Base-by-base conservation (phyloP, 2,888 invertebrate species). In the Drosophila helvetica region DNA sequence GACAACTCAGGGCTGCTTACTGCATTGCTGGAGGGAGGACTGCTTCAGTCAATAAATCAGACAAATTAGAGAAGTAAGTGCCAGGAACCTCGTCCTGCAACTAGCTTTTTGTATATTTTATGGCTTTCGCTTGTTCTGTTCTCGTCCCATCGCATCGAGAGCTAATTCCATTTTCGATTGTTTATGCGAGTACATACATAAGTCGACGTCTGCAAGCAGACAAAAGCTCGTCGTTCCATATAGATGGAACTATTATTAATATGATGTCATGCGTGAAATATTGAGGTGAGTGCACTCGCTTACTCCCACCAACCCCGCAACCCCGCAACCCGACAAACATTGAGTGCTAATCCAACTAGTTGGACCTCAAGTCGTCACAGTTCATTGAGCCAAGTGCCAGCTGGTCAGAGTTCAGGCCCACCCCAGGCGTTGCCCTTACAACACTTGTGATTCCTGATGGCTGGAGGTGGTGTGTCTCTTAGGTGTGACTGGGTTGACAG, bases 201-300 rank as follows among this genome's bases (percentile, higher is more conserved):
- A 15, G 22, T 22, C 17, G 17, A 17, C 27, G 25, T n/a, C n/a
- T 50, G 17, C 27, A 1, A 5, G n/a, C 53, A 54, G 42, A 54
- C 25, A 54, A 54, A 42, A 54, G 53, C 53, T 38, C 42, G 42
- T 43, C 15, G n/a, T 33, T 15, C 5, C 25, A 38, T 43, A 48
- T 47, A 45, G 59, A 27, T 60, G 43, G 27, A 46, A 59, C 56
- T 70, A 71, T 78, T 80, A 73, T 86, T 69, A 55, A 74, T 71
- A 66, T 75, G 71, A 75, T 75, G 65, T 84, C 80, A 86, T 69
- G 76, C 85, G 71, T 80, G 72, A 81, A 78, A 74, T 75, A 74
- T 85, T 79, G 78, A 81, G 80, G 80, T 75, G 81, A 80, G 67
- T 66, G 64, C 54, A 68, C 79, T 71, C 75, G 71, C 75, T 75